These are phyloP conservation scores for Symphodus melops DNA, from an alignment of 2,113 vertebrate species.

Conservation along the genomic window DNA sequence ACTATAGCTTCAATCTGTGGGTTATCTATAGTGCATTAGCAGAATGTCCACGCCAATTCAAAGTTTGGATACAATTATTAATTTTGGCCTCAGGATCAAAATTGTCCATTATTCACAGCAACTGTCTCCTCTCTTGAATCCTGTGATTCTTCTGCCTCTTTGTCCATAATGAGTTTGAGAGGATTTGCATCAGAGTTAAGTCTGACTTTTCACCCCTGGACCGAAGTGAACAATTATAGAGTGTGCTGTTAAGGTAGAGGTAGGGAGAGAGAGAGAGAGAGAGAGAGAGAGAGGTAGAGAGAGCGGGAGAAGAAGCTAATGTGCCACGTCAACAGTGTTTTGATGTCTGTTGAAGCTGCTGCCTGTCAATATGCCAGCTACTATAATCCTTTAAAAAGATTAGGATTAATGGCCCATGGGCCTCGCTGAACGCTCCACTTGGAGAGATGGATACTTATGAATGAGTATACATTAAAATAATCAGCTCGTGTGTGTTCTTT, in stretches of 20 bases:
- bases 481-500: constrained; percentile 28
- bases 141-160: constrained; percentile 13
- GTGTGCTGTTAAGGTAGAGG: not conserved
- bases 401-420: constrained; percentile 60
- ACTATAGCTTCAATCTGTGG: not conserved
- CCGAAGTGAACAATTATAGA: constrained; percentile 36
- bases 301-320: not conserved
- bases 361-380: constrained; percentile 64
- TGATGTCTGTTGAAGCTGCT: constrained; percentile 55
- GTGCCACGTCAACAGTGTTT: constrained; percentile 32
- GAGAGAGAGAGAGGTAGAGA: not conserved
- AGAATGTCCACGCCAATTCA: not conserved
- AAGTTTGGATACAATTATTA: constrained; percentile 26
- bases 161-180: constrained; percentile 51
- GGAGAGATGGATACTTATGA: constrained; percentile 44
- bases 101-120: constrained; percentile 25
- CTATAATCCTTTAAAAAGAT: constrained; percentile 69
- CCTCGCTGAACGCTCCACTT: constrained; percentile 34
- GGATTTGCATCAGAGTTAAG: constrained; percentile 47
- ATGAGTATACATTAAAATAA: constrained; percentile 47
- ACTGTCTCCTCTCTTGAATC: constrained; percentile 7
- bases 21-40: constrained; percentile 1
- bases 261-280: not conserved
- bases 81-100: constrained; percentile 34
- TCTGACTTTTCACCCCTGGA: constrained; percentile 52